Evolutionary conservation across 64 coral and sea anemone species (phyloP).

Genomic region (Stichodactyla helianthus): DNA sequence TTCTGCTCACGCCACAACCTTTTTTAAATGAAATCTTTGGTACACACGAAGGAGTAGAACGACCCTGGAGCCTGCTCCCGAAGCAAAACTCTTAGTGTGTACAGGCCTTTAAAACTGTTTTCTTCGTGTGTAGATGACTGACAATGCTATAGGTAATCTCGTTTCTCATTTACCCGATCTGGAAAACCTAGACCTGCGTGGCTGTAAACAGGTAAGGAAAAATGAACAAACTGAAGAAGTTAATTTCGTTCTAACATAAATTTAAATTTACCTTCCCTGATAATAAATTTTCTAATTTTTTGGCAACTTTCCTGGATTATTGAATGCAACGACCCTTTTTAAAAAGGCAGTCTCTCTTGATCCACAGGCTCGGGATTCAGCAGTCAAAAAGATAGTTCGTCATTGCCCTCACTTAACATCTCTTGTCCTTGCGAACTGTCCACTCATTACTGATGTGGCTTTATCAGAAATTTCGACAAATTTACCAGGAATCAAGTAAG

Average conservation of each 20-base stretch:
- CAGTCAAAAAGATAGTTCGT: constrained; percentile 88
- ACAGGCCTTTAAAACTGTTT: neutral
- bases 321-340: too few species aligned
- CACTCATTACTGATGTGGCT: constrained; percentile 72
- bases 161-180: constrained; percentile 77
- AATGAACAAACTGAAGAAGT: too few species aligned
- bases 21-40: too few species aligned
- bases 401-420: constrained; percentile 80
- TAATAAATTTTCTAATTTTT: too few species aligned
- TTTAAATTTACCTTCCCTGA: too few species aligned
- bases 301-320: too few species aligned
- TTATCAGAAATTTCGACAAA: constrained; percentile 85
- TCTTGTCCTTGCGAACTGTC: constrained; percentile 91
- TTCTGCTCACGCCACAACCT: too few species aligned
- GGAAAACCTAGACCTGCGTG: constrained; percentile 93
- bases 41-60: too few species aligned
- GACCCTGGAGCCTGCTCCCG: too few species aligned
- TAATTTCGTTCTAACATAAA: too few species aligned
- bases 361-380: constrained; percentile 77
- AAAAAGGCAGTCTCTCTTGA: too few species aligned
- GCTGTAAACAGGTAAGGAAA: constrained; percentile 88
- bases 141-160: constrained; percentile 67
- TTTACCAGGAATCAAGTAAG: constrained; percentile 68
- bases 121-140: constrained; percentile 66
- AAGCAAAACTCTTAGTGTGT: too few species aligned